phyloP scores from a whole-genome alignment of 2,113 vertebrate species.

The Motacilla tschutschensis region DNA sequence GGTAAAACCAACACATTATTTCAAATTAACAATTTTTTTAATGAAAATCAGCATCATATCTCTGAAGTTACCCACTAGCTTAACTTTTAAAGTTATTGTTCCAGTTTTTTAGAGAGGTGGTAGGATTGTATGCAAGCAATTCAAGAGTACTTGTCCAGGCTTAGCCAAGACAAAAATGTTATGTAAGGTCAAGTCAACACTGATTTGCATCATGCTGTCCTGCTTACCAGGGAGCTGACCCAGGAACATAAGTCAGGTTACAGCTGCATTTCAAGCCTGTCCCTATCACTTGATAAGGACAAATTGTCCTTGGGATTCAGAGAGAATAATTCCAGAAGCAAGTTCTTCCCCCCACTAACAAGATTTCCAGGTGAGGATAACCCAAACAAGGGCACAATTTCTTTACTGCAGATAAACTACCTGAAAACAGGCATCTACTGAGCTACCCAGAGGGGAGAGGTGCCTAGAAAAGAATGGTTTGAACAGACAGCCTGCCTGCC shows the following conservation, averaged over 20 bases:
- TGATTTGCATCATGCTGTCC: neutral
- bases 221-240: neutral
- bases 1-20: neutral
- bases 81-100: neutral
- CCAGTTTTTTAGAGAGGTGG: neutral
- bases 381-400: neutral
- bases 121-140: neutral
- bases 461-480: neutral
- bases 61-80: neutral
- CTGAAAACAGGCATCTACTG: neutral
- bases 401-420: neutral
- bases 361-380: neutral
- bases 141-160: neutral
- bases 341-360: neutral
- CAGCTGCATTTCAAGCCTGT: neutral
- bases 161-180: neutral
- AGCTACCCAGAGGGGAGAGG: neutral
- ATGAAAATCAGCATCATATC: neutral
- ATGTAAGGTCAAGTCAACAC: constrained; percentile 18
- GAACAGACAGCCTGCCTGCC: neutral
- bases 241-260: neutral
- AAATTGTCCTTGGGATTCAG: neutral
- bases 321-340: neutral
- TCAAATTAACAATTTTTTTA: neutral
- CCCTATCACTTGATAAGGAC: neutral